Conservation (phyloP, 1,140 invertebrate species). For the Dryas iulia region DNA sequence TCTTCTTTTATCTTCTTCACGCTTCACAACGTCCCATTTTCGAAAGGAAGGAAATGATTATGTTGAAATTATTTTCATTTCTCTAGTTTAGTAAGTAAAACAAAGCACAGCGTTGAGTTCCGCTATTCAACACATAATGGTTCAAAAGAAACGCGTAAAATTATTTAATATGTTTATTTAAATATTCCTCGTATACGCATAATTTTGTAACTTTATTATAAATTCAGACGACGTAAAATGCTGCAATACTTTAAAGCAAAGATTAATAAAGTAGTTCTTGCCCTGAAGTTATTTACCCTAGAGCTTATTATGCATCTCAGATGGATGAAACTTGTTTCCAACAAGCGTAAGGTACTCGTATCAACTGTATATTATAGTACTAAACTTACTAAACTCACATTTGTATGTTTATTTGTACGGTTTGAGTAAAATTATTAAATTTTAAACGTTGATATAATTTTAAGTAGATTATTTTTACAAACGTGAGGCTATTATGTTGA, state of each 20-base stretch:
- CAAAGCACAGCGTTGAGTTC: too few relatives aligned
- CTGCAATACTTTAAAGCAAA: slow-evolving; percentile 27
- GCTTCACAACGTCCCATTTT: too few relatives aligned
- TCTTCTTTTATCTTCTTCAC: too few relatives aligned
- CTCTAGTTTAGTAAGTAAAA: too few relatives aligned
- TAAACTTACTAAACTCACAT: background rate
- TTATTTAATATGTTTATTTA: too few relatives aligned
- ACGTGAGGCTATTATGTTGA: too few relatives aligned
- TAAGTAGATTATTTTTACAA: too few relatives aligned
- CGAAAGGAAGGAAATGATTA: too few relatives aligned
- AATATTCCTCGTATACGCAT: background rate
- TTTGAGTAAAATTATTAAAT: background rate
- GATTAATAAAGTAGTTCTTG: slow-evolving; percentile 32
- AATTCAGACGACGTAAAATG: slow-evolving; percentile 6
- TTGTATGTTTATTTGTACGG: background rate
- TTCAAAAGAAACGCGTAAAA: too few relatives aligned
- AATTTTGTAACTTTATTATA: background rate
- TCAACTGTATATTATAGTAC: background rate
- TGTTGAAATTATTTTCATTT: too few relatives aligned
- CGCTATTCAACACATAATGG: too few relatives aligned
- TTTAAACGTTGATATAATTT: too few relatives aligned
- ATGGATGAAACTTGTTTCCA: slow-evolving; percentile 29
- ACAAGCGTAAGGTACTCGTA: slow-evolving; percentile 18
- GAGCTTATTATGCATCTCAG: slow-evolving; percentile 29
- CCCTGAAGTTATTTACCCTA: slow-evolving; percentile 27